Evolutionary conservation across 1,140 invertebrate genomes (phyloP).

Genomic region (Drosophila grimshawi): DNA sequence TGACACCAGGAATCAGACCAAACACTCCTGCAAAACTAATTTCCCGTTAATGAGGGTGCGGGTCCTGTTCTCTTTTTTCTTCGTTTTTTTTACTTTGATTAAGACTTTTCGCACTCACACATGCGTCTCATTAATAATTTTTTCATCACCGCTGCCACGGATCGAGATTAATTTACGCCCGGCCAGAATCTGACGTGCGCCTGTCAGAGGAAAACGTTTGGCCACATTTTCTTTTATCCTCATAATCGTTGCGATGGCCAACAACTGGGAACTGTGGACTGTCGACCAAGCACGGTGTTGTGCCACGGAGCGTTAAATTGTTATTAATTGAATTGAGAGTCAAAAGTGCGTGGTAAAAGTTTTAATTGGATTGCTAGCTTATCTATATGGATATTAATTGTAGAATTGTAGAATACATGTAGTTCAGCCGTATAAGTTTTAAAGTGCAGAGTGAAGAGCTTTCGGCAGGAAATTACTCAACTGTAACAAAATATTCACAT

Average conservation of each 20-base stretch:
- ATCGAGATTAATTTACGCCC: conserved; percentile 77
- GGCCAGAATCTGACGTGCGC: conserved; percentile 69
- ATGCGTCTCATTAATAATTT: conserved; percentile 78
- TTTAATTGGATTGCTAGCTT: conserved; percentile 70
- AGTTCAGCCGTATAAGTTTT: not conserved
- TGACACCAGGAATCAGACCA: conserved; percentile 66
- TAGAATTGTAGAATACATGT: not conserved
- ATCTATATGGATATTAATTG: conserved; percentile 43
- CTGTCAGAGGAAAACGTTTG: conserved; percentile 67
- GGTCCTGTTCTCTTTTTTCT: conserved; percentile 21
- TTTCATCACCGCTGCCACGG: conserved; percentile 28
- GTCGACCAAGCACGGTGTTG: not conserved
- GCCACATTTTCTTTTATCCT: conserved; percentile 62
- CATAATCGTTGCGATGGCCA: conserved; percentile 28
- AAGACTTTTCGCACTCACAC: conserved; percentile 63
- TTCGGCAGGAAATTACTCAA: too few species aligned
- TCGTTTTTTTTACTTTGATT: conserved; percentile 49
- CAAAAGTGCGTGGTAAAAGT: conserved; percentile 60
- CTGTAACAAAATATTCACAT: not conserved
- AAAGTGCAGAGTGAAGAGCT: too few species aligned
- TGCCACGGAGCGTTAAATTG: conserved; percentile 69
- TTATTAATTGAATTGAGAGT: conserved; percentile 84
- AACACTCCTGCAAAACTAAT: conserved; percentile 69
- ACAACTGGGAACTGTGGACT: conserved; percentile 1
- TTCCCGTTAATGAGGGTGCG: conserved; percentile 82